These are phyloP conservation scores for Macrobrachium nipponense DNA, from an alignment of 1,140 invertebrate species.

Conservation along the genomic window DNA sequence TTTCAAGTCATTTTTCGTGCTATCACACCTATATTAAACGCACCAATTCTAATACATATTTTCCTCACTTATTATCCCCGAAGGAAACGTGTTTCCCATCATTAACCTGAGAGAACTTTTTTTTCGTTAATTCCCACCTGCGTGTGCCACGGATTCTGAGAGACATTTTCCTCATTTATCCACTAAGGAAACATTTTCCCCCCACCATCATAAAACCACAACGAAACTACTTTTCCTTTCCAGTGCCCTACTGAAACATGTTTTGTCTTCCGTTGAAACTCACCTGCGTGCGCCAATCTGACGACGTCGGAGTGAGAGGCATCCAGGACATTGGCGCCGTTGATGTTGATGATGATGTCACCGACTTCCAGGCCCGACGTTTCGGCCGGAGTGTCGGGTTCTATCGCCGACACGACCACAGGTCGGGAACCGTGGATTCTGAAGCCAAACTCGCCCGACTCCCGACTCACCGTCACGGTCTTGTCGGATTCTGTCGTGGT, in stretches of 20 bases:
- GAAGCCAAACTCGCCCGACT: slow-evolving; percentile 93
- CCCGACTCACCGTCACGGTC: slow-evolving; percentile 82
- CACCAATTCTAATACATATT: too few relatives aligned
- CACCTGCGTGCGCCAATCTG: slow-evolving; percentile 88
- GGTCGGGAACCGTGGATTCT: slow-evolving; percentile 95
- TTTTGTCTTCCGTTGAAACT: slow-evolving; percentile 64
- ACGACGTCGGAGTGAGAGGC: slow-evolving; percentile 96
- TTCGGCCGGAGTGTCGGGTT: slow-evolving; percentile 78
- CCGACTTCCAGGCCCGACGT: slow-evolving; percentile 85
- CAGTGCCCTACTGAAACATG: neutral
- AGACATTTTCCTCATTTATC: too few relatives aligned
- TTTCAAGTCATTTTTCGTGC: too few relatives aligned
- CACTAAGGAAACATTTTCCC: too few relatives aligned
- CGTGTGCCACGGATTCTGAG: too few relatives aligned
- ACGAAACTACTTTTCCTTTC: too few relatives aligned
- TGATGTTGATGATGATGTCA: slow-evolving; percentile 92
- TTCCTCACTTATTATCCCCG: too few relatives aligned
- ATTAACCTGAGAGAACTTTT: too few relatives aligned
- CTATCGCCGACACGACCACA: slow-evolving; percentile 94
- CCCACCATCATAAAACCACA: too few relatives aligned
- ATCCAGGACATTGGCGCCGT: slow-evolving; percentile 90
- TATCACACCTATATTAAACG: too few relatives aligned
- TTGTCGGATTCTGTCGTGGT: slow-evolving; percentile 82
- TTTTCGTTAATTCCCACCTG: too few relatives aligned
- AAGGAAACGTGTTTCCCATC: too few relatives aligned